phyloP scores from a whole-genome alignment of 2,888 invertebrate genomes.

The Phyto melanocephala region DNA sequence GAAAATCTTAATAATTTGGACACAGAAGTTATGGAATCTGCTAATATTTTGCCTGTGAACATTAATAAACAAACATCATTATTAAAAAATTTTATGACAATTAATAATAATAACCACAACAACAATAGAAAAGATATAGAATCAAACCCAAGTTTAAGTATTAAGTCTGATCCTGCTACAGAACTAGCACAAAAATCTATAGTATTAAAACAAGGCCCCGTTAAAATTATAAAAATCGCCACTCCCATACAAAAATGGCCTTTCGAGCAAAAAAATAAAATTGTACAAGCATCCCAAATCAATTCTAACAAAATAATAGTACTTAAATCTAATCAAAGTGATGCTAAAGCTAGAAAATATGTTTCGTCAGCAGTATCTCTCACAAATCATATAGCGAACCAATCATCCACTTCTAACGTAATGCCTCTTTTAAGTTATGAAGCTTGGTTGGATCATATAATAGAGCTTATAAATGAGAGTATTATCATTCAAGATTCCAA shows the following conservation, averaged over 20 bases:
- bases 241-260: conserved; percentile 36
- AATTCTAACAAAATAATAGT: conserved; percentile 30
- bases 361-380: not conserved
- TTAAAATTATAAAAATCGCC: conserved; percentile 41
- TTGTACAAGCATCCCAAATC: conserved; percentile 41
- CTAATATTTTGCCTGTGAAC: not conserved
- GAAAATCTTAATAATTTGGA: conserved; percentile 56
- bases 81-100: conserved; percentile 12
- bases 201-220: conserved; percentile 51
- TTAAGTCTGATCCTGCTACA: not conserved
- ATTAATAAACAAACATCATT: conserved; percentile 28
- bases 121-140: not conserved
- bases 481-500: conserved; percentile 85
- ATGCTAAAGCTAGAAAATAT: not conserved
- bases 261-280: conserved; percentile 2
- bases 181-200: conserved; percentile 30
- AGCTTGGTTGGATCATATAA: conserved; percentile 87
- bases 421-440: conserved; percentile 80
- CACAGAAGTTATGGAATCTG: conserved; percentile 19
- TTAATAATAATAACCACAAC: not conserved
- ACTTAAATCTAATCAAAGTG: conserved; percentile 26
- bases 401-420: not conserved
- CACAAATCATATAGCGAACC: not conserved
- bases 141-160: not conserved
- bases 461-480: conserved; percentile 87